Percentiles rank a stretch among this genome's conserved stretches.
phyloP scores from a whole-genome alignment of 2,888 invertebrate species.

The Anoplius nigerrimus region DNA sequence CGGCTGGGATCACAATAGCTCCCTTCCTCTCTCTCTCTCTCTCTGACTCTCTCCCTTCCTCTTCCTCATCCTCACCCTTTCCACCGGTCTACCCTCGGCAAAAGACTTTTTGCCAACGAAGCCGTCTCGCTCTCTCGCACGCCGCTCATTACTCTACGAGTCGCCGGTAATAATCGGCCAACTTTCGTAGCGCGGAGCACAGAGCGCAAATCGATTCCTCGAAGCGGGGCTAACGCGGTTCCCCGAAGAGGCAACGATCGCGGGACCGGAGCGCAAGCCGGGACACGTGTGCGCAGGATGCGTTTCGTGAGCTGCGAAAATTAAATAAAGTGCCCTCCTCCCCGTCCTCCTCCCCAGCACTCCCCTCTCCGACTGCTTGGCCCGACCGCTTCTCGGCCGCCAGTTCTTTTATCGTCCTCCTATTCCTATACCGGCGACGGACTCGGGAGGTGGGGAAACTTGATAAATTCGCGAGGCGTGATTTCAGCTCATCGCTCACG shows the following conservation, averaged over 20 bases:
- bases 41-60: constrained; percentile 5
- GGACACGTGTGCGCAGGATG: constrained; percentile 32
- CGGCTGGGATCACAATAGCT: constrained; percentile 24
- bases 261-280: constrained; percentile 25
- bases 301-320: constrained; percentile 36
- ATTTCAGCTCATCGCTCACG: constrained; percentile 31
- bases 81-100: not conserved
- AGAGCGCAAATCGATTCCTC: constrained; percentile 47
- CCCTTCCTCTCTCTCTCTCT: constrained; percentile 7
- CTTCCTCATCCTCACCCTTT: not conserved
- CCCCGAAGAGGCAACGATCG: constrained; percentile 37
- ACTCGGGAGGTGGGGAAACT: not conserved
- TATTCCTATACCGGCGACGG: not conserved
- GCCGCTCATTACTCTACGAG: constrained; percentile 20
- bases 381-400: not conserved
- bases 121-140: constrained; percentile 7
- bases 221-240: constrained; percentile 27
- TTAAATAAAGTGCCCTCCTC: constrained; percentile 39
- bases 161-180: constrained; percentile 34
- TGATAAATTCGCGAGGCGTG: constrained; percentile 39
- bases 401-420: not conserved
- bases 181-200: constrained; percentile 18
- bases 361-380: not conserved
- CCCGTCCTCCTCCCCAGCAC: not conserved
- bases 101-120: not conserved